Evolutionary conservation across 1,140 invertebrate genomes (phyloP).

Genomic region (Zophobas atratus): DNA sequence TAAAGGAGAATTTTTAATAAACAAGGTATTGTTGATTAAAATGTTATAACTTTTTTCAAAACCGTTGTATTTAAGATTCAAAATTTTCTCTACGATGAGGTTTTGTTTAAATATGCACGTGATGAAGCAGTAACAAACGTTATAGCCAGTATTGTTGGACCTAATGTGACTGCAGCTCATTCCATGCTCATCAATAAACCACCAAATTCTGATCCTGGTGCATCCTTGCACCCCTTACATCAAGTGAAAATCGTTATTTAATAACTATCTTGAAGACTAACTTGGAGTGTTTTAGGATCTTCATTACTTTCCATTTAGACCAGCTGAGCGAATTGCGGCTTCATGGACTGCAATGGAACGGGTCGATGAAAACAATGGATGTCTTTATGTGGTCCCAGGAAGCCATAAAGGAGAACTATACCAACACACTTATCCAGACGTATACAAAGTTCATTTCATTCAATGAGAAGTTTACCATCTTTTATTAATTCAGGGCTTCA

Average conservation of each 20-base stretch:
- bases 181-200: conserved; percentile 96
- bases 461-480: too few species aligned
- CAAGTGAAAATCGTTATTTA: conserved; percentile 71
- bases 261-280: conserved; percentile 10
- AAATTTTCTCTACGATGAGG: conserved; percentile 81
- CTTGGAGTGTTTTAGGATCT: conserved; percentile 76
- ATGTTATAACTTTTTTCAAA: too few species aligned
- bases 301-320: conserved; percentile 91
- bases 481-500: too few species aligned
- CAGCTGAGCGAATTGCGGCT: conserved; percentile 84
- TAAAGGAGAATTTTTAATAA: too few species aligned
- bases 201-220: conserved; percentile 79
- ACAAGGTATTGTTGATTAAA: too few species aligned
- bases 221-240: conserved; percentile 84
- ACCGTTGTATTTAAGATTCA: conserved; percentile 73
- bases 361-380: conserved; percentile 86
- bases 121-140: conserved; percentile 79
- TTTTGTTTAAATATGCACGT: conserved; percentile 80
- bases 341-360: conserved; percentile 93
- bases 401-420: conserved; percentile 73
- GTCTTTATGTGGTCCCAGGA: conserved; percentile 87
- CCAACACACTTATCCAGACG: too few species aligned
- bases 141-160: conserved; percentile 84
- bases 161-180: conserved; percentile 86
- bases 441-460: too few species aligned